Conservation (phyloP, 2,113 vertebrate genomes). For the Equus quagga region DNA sequence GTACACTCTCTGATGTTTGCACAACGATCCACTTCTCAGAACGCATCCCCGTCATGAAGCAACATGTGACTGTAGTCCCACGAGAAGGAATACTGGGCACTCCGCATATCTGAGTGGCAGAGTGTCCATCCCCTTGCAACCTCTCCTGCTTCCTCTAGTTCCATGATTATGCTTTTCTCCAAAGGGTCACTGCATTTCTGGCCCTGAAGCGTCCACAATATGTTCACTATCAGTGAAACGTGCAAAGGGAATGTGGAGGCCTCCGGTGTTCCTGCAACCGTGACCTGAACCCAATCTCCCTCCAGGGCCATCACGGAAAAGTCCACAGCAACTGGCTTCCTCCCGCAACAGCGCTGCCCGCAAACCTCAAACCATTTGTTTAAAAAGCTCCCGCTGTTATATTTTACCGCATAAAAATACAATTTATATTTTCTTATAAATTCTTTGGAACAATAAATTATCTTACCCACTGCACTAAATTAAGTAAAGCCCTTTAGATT, state of each 20-base stretch:
- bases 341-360: accelerated
- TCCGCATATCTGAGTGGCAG: accelerated
- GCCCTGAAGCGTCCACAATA: accelerated
- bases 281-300: not conserved
- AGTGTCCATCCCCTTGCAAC: accelerated
- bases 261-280: accelerated
- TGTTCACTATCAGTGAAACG: accelerated
- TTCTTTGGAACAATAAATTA: not conserved
- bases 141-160: not conserved
- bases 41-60: no score
- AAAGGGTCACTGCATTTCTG: not conserved
- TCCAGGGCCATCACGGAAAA: not conserved
- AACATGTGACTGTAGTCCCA: not conserved
- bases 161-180: not conserved
- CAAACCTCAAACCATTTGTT: not conserved
- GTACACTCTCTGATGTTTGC: no score
- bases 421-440: not conserved
- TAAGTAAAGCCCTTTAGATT: not conserved
- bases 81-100: accelerated
- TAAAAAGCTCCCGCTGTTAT: not conserved
- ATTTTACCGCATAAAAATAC: not conserved
- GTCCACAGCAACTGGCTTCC: accelerated
- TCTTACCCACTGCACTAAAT: not conserved
- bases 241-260: not conserved
- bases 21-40: no score